These are phyloP conservation scores for Leptoteleia sp. DNA, from an alignment of 1,140 invertebrate genomes.

Conservation along the genomic window DNA sequence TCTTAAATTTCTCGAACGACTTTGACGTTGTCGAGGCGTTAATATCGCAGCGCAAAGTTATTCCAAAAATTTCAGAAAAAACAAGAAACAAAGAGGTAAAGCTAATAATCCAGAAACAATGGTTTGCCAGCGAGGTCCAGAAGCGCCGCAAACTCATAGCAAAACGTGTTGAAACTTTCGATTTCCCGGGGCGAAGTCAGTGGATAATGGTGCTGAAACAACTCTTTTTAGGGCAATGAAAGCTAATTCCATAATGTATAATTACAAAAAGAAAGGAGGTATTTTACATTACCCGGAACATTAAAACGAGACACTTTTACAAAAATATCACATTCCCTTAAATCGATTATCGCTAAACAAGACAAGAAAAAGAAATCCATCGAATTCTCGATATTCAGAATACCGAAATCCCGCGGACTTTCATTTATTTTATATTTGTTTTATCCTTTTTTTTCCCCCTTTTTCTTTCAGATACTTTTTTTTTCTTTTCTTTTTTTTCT, in stretches of 20 bases:
- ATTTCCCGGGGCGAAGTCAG: constrained; percentile 44
- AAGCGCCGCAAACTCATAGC: constrained; percentile 8
- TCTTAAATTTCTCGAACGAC: constrained; percentile 61
- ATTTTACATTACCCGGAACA: constrained; percentile 29
- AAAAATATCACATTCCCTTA: constrained; percentile 60
- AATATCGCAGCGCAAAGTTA: constrained; percentile 40
- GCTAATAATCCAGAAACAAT: constrained; percentile 5
- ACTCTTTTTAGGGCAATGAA: constrained; percentile 69
- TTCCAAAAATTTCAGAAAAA: constrained; percentile 61
- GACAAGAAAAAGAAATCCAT: no score
- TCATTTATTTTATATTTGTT: neutral
- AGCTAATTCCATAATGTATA: constrained; percentile 52
- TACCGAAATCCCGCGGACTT: constrained; percentile 18
- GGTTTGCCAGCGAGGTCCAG: constrained; percentile 26
- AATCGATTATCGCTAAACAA: constrained; percentile 58
- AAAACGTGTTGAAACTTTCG: constrained; percentile 26
- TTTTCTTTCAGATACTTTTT: neutral
- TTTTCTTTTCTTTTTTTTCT: constrained; percentile 5
- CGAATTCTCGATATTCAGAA: constrained; percentile 35
- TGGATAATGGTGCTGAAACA: constrained; percentile 62
- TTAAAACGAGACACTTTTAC: constrained; percentile 41
- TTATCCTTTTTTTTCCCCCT: constrained; percentile 1
- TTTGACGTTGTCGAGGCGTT: constrained; percentile 36
- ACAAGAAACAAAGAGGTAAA: constrained; percentile 27
- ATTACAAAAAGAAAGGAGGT: constrained; percentile 36